Evolutionary conservation across 2,888 invertebrate genomes (phyloP).

Genomic region (Parnassius apollo): DNA sequence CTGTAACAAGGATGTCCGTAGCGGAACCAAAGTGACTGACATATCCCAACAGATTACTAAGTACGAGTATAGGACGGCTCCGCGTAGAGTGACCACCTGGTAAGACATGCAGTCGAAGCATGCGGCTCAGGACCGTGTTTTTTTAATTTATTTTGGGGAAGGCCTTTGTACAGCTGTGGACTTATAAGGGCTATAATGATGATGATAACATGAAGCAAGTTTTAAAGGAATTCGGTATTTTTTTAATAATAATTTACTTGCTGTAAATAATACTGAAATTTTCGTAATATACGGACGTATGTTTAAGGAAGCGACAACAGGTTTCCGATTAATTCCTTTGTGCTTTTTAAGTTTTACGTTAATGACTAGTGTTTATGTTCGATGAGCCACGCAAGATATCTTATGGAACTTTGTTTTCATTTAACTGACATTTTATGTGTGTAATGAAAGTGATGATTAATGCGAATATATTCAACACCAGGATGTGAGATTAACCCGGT

Average conservation of each 20-base stretch:
- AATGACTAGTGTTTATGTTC: slow-evolving; percentile 13
- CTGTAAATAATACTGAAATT: slow-evolving; percentile 5
- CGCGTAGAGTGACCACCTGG: too few relatives aligned
- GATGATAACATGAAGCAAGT: too few relatives aligned
- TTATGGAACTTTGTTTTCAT: slow-evolving; percentile 17
- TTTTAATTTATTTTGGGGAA: too few relatives aligned
- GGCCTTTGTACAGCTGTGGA: too few relatives aligned
- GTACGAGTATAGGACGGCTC: too few relatives aligned
- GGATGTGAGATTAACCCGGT: slow-evolving; percentile 24
- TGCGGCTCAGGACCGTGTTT: too few relatives aligned
- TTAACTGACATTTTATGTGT: slow-evolving; percentile 23
- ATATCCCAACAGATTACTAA: too few relatives aligned
- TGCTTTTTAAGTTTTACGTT: slow-evolving; percentile 15
- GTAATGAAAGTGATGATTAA: slow-evolving; percentile 26
- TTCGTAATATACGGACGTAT: slow-evolving; percentile 19
- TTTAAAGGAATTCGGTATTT: too few relatives aligned
- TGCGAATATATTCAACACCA: slow-evolving; percentile 11
- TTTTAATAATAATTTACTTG: neutral
- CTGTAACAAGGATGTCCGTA: too few relatives aligned
- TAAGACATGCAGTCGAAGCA: too few relatives aligned
- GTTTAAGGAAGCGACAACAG: slow-evolving; percentile 6
- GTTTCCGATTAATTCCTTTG: slow-evolving; percentile 21
- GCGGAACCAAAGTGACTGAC: too few relatives aligned
- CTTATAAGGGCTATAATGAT: too few relatives aligned
- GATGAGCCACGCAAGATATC: slow-evolving; percentile 3